Evolutionary conservation across 2,797 vertebrate genomes (phyloP), one percentile per base, ranked within the genome.

Genomic region (Cichlasoma orientale): DNA sequence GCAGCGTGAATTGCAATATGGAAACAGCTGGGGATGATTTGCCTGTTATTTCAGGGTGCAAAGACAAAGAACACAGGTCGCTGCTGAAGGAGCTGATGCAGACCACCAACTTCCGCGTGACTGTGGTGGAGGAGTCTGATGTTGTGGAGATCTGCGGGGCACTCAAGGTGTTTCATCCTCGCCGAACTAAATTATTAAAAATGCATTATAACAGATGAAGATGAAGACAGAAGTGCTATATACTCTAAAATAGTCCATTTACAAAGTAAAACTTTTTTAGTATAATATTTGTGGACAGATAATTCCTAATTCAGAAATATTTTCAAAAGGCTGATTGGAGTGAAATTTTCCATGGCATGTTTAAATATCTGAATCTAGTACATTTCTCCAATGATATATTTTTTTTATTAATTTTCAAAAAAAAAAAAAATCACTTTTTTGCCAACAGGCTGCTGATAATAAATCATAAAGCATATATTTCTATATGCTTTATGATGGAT

Each of bases 61-160:
- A 95, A 95, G 96, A 97, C 80, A 81, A 66, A 31, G 90, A 93
- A 21, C 87, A 95, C 0, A 96, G 97, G 29, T 92, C 96, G 36
- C 78, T 94, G 23, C 91, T 99, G 93, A 99, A 99, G 89, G 95
- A 98, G 29, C 93, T 99, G 89, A 97, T 99, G 96, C 97, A 99
- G 91, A 98, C 98, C 0, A 94, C 91, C 0, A 98, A 98, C 84
- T 99, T 99, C 91, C 96, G 98, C 0, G 96, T 99, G 89, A 96
- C 96, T 0, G 97, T 99, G 91, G 98, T 99, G 80, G 93, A 94
- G 53, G 98, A 99, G 54, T 95, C 97, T 0, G 97, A 99, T 44
- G 98, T 98, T 0, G 98, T 99, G 7, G 98, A 99, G 95, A 96
- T 99, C 92, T 99, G 98, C 3, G 98, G 98, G 10, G 98, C 98